Evolutionary conservation across 2,888 invertebrate genomes (phyloP).

Genomic region (Charanyca ferruginea): DNA sequence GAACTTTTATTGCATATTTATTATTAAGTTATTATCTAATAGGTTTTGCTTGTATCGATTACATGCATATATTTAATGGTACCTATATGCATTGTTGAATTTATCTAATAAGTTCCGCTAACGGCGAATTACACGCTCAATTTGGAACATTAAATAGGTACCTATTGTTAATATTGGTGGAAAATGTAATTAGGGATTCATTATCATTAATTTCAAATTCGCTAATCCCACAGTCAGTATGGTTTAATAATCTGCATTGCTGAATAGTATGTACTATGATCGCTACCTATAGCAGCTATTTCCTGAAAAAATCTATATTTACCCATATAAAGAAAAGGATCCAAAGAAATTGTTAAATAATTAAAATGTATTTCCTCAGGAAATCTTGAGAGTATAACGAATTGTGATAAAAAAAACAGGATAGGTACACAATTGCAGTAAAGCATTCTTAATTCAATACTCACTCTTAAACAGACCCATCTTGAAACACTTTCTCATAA

Average conservation of each 20-base stretch:
- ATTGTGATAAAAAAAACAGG: slow-evolving; percentile 4
- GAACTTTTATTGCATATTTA: not conserved
- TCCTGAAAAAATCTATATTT: too few relatives aligned
- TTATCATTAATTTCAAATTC: too few relatives aligned
- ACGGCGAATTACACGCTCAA: not conserved
- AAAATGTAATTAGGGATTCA: too few relatives aligned
- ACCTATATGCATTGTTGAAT: not conserved
- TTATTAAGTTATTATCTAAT: slow-evolving; percentile 5
- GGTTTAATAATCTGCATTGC: too few relatives aligned
- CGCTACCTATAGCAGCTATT: too few relatives aligned
- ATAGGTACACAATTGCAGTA: not conserved
- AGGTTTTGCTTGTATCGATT: slow-evolving; percentile 11
- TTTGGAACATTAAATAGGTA: too few relatives aligned
- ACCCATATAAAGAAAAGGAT: too few relatives aligned
- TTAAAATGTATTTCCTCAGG: not conserved
- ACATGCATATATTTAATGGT: not conserved
- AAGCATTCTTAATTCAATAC: slow-evolving; percentile 65
- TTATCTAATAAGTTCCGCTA: not conserved
- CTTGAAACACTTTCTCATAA: slow-evolving; percentile 89
- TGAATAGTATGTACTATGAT: too few relatives aligned
- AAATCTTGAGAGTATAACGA: not conserved
- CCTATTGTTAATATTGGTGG: too few relatives aligned
- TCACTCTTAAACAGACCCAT: slow-evolving; percentile 89
- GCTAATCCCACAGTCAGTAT: too few relatives aligned
- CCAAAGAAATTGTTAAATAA: not conserved